Conservation (phyloP, 2,113 vertebrate species). For the crab-eating macaque (Macaca fascicularis) region DNA sequence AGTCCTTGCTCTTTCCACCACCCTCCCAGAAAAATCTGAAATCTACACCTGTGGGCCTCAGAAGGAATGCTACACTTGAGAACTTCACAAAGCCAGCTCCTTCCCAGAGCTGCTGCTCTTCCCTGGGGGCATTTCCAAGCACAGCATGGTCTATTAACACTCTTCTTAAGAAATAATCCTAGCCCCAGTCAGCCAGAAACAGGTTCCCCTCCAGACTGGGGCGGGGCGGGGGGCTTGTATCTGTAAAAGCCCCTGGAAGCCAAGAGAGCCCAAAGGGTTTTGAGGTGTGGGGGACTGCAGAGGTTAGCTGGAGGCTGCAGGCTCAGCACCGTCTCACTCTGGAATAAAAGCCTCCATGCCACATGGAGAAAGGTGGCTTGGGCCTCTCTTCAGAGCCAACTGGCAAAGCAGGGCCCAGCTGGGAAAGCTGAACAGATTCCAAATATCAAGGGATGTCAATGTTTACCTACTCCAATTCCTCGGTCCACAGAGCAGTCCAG, state of each 20-base stretch:
- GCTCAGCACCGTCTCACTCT: background rate
- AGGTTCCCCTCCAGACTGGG: background rate
- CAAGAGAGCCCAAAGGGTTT: background rate
- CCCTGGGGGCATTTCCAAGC: background rate
- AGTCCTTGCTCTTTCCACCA: background rate
- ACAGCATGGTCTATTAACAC: background rate
- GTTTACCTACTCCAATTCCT: background rate
- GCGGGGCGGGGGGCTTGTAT: rapidly evolving
- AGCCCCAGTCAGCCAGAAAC: background rate
- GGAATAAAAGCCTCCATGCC: background rate
- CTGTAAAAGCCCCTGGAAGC: background rate
- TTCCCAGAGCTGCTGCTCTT: background rate
- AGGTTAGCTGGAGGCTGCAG: background rate
- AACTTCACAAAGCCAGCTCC: background rate
- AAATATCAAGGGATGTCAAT: background rate
- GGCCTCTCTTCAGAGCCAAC: background rate
- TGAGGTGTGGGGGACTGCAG: background rate
- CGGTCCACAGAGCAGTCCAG: constrained; percentile 4
- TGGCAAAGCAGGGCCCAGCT: background rate
- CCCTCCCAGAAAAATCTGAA: background rate
- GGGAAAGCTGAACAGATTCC: background rate
- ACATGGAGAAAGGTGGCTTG: background rate
- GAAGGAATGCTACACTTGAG: background rate
- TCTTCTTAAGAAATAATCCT: background rate
- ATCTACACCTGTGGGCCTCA: background rate